Evolutionary conservation across 2,797 vertebrate species (phyloP), one percentile per base, ranked within the genome.

Genomic region (Notolabrus celidotus): DNA sequence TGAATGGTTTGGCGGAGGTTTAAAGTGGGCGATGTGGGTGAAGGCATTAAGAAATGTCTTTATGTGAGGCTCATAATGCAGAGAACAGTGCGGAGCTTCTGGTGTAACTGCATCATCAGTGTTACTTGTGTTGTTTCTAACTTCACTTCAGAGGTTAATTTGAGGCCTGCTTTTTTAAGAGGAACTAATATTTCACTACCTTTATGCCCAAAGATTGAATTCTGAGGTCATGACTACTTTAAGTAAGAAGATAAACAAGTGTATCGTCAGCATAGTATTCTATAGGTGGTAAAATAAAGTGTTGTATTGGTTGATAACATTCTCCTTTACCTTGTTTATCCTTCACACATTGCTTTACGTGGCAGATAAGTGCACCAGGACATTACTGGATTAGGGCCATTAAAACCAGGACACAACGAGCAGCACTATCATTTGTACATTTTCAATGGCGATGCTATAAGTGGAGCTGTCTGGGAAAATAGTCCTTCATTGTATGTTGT

Each of bases 361-460:
- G 76, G 67, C 66, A 62, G 63, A 75, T 86, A 62, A 69, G 75
- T 74, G 77, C 57, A 80, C 67, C 54, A 56, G 64, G 71, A 59
- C 79, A 64, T 86, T 79, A 82, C 62, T 81, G 70, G 79, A 85
- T 88, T 61, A 84, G 76, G 59, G 79, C 75, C 67, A 89, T 90
- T 84, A 83, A 87, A 84, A 76, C 77, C 1, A 17, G 46, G 56
- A 77, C 72, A 80, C 78, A 84, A 82, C 74, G 72, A 82, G 74
- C 71, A 84, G 74, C 74, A 64, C 85, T 90, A 39, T 89, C 85
- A 89, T 92, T 89, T 85, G 73, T 84, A 58, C 78, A 77, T 81
- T 82, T 89, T 77, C 84, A 84, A 79, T 85, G 80, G 71, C 62
- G 59, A 76, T 63, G 79, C 83, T 80, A 75, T 87, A 80, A 74